These are phyloP conservation scores for Toxotes jaculatrix DNA, from an alignment of 2,113 vertebrate species.

Conservation along the genomic window DNA sequence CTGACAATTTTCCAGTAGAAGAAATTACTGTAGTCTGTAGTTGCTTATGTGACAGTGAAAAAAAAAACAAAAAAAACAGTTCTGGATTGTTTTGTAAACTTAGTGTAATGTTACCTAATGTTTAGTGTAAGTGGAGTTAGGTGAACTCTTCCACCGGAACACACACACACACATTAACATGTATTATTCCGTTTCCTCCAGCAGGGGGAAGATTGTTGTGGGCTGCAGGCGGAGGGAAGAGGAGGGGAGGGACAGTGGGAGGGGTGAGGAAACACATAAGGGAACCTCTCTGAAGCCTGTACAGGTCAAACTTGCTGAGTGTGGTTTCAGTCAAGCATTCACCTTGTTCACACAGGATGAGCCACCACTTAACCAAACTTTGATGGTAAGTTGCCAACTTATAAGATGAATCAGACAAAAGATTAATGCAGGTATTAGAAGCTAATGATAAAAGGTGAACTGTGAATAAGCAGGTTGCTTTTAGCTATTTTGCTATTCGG, in stretches of 20 bases:
- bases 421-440: background rate
- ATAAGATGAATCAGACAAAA: too few relatives aligned
- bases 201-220: conserved; percentile 50
- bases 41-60: background rate
- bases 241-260: conserved; percentile 23
- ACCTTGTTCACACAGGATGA: background rate
- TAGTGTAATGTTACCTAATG: background rate
- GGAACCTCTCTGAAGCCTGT: background rate
- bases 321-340: conserved; percentile 27
- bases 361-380: background rate
- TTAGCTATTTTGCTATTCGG: too few relatives aligned
- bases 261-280: conserved; percentile 16
- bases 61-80: background rate
- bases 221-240: background rate
- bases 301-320: conserved; percentile 58
- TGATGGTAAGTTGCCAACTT: conserved; percentile 54
- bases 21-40: background rate
- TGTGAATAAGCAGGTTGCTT: background rate
- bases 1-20: background rate
- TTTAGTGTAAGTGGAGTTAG: background rate
- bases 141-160: background rate
- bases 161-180: background rate
- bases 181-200: conserved; percentile 37
- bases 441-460: background rate
- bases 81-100: background rate